Evolutionary conservation across 2,888 invertebrate genomes (phyloP).

Genomic region (Drosophila algonquin): DNA sequence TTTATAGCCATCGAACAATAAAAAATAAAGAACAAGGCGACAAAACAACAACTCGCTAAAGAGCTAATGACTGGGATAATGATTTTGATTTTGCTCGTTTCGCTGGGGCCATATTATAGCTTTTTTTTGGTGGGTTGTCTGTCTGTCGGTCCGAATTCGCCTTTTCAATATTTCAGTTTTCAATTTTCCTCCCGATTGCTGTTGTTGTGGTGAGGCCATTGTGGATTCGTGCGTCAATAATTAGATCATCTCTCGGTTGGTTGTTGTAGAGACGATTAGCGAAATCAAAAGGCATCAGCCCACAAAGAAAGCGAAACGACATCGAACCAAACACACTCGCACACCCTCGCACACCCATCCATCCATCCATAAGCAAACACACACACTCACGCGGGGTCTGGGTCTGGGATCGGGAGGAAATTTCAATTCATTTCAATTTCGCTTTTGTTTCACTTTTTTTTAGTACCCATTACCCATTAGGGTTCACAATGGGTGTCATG

Average conservation of each 20-base stretch:
- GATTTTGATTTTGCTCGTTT: conserved; percentile 67
- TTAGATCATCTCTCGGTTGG: conserved; percentile 72
- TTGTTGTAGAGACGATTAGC: conserved; percentile 72
- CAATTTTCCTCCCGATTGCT: conserved; percentile 30
- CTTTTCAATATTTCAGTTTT: conserved; percentile 43
- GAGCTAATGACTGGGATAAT: conserved; percentile 74
- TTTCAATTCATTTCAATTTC: conserved; percentile 29
- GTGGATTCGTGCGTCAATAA: conserved; percentile 76
- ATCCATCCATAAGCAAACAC: conserved; percentile 2
- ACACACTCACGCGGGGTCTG: not conserved
- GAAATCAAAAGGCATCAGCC: conserved; percentile 65
- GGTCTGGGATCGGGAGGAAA: conserved; percentile 10
- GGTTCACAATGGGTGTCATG: conserved; percentile 15
- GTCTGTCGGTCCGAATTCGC: conserved; percentile 8
- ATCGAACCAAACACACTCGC: conserved; percentile 24
- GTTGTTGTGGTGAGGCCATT: conserved; percentile 44
- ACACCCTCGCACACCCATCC: conserved; percentile 22
- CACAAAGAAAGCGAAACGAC: conserved; percentile 57
- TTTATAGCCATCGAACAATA: conserved; percentile 40
- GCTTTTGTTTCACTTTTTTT: conserved; percentile 16
- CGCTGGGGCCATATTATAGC: conserved; percentile 31
- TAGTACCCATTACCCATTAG: conserved; percentile 23
- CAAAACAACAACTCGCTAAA: conserved; percentile 65
- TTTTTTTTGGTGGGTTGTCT: conserved; percentile 5
- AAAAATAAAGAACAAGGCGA: conserved; percentile 30